A percentile compares a stretch with the other conserved stretches of the same genome.
These are phyloP conservation scores for Hemiscyllium ocellatum DNA, from an alignment of 2,113 vertebrate genomes.

Conservation along the genomic window DNA sequence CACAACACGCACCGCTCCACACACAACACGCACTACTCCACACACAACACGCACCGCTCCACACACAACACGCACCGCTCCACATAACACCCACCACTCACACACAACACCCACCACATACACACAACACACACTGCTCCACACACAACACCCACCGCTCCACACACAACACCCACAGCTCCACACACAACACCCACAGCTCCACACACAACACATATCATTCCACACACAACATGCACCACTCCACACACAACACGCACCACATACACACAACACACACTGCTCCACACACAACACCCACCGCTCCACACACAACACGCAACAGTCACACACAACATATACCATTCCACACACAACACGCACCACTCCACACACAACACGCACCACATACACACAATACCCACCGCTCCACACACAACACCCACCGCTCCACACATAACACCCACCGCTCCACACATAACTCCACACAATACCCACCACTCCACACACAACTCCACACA, in stretches of 20 bases:
- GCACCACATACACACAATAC: background rate
- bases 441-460: background rate
- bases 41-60: no score
- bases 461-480: background rate
- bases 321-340: background rate
- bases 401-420: background rate
- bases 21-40: no score
- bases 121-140: no score
- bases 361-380: background rate
- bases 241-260: background rate
- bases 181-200: background rate
- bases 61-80: background rate
- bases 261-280: no score
- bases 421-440: background rate
- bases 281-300: background rate
- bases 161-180: background rate
- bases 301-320: background rate
- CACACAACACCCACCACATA: background rate
- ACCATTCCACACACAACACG: background rate
- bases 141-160: background rate
- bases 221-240: no score
- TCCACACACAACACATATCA: no score
- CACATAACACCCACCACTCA: background rate
- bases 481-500: background rate
- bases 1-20: background rate